Conservation (phyloP, 37 sponge, comb jelly and placozoan genomes). For the Sycon ciliatum region DNA sequence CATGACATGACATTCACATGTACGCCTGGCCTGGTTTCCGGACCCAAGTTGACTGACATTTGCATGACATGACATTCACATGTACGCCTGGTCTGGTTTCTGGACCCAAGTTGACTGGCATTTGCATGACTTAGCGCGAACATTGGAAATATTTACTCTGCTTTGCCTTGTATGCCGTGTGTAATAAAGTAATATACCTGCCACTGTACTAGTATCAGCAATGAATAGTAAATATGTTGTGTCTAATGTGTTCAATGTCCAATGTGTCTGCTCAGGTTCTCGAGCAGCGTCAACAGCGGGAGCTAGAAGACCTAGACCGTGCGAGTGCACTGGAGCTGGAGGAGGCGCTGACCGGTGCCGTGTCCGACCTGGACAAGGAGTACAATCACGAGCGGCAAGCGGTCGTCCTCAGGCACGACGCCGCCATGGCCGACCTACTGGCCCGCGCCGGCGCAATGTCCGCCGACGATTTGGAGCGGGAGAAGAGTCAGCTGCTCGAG, state of each 20-base stretch:
- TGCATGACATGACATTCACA: no score
- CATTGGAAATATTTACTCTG: no score
- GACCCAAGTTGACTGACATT: no score
- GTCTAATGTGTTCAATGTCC: background rate
- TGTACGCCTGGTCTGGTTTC: no score
- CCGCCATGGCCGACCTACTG: background rate
- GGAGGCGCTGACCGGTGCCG: background rate
- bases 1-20: no score
- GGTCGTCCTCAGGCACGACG: background rate
- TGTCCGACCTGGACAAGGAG: background rate
- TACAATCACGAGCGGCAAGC: background rate
- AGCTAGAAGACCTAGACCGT: background rate
- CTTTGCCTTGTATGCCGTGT: no score
- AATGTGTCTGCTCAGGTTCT: background rate
- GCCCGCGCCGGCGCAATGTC: background rate
- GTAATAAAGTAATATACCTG: no score
- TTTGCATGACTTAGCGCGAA: no score
- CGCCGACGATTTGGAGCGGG: background rate
- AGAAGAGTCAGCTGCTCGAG: background rate
- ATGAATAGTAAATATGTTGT: background rate
- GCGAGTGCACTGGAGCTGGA: background rate
- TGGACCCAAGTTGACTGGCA: no score
- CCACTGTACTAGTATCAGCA: no score
- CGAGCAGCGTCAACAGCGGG: background rate
- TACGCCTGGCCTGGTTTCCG: no score